Evolutionary conservation across 2,113 vertebrate genomes (phyloP).

Genomic region (Silurus meridionalis): DNA sequence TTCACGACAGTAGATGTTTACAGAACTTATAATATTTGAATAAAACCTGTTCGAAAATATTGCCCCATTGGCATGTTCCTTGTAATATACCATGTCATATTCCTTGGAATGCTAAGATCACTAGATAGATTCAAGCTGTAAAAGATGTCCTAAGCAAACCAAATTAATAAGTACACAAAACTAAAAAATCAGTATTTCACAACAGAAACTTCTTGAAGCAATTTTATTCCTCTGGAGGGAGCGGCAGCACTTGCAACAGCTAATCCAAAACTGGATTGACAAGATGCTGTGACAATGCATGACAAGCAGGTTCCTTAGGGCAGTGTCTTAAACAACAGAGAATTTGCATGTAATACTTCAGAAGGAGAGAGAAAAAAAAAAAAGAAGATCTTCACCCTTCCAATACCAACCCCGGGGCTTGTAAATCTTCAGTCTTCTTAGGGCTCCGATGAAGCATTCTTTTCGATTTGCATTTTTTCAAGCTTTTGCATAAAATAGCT

Average conservation of each 20-base stretch:
- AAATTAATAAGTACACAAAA: not conserved
- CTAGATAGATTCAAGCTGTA: not conserved
- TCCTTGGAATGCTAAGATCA: not conserved
- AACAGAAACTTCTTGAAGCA: slow-evolving; percentile 26
- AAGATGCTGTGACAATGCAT: slow-evolving; percentile 76
- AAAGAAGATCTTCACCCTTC: slow-evolving; percentile 4
- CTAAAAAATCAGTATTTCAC: not conserved
- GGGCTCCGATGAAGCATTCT: not conserved
- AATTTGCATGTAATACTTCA: slow-evolving; percentile 61
- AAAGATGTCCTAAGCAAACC: not conserved
- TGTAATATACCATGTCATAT: not conserved
- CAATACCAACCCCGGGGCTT: slow-evolving; percentile 47
- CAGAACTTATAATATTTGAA: not conserved
- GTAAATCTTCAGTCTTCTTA: slow-evolving; percentile 40
- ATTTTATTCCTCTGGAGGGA: slow-evolving; percentile 63
- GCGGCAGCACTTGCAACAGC: slow-evolving; percentile 62
- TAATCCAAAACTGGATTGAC: slow-evolving; percentile 73
- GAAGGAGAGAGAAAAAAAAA: slow-evolving; percentile 9
- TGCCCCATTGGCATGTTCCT: not conserved
- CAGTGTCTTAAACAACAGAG: slow-evolving; percentile 53
- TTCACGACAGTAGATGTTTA: not conserved
- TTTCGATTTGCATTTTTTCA: not conserved
- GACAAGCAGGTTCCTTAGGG: slow-evolving; percentile 72
- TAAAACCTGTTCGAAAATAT: not conserved
- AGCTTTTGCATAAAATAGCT: not conserved